These are phyloP conservation scores for Tanypteryx hageni DNA, from an alignment of 2,888 invertebrate species.

Conservation along the genomic window DNA sequence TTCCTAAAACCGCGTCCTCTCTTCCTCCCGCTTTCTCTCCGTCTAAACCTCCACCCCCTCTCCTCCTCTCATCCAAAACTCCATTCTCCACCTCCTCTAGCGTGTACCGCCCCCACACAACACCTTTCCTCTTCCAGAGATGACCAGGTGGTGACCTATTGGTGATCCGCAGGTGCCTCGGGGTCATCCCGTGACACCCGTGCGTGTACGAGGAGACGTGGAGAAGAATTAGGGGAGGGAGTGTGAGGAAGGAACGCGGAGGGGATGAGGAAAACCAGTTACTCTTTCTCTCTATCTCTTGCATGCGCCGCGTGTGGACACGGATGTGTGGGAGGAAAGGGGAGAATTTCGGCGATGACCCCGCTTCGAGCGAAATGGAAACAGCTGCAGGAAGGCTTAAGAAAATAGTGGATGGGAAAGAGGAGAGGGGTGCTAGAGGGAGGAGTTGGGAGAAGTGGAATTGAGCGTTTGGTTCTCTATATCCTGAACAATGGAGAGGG, in stretches of 20 bases:
- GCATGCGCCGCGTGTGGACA: neutral
- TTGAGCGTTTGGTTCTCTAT: neutral
- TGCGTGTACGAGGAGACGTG: neutral
- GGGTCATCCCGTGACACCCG: conserved; percentile 35
- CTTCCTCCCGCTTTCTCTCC: neutral
- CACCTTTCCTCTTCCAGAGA: conserved; percentile 12
- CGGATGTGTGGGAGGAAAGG: neutral
- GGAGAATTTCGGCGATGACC: conserved; percentile 5
- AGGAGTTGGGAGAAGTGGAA: neutral
- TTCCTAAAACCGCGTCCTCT: too few species aligned
- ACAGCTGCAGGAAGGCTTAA: conserved; percentile 58
- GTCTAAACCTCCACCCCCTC: neutral
- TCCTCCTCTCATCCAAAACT: neutral
- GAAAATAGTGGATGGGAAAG: neutral
- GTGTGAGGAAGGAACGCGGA: neutral
- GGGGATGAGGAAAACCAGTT: conserved; percentile 35
- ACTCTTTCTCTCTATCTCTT: neutral
- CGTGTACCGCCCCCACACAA: neutral
- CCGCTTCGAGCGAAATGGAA: neutral
- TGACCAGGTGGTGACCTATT: conserved; percentile 62
- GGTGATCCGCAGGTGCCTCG: conserved; percentile 50
- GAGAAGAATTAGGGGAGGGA: too few species aligned
- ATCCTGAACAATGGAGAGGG: neutral
- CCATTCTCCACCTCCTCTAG: too few species aligned
- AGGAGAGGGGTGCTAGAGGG: too few species aligned